Evolutionary conservation across 2,113 vertebrate species (phyloP).

Genomic region (human (Homo sapiens)): GRCh38 chr5:8054001-8054500

Average conservation of each 20-base stretch:
- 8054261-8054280: not conserved
- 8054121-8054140: not conserved
- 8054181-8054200: no score
- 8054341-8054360: not conserved
- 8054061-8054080: not conserved
- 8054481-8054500: not conserved
- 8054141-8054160: not conserved
- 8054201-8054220: not conserved
- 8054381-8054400: not conserved
- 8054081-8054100: not conserved
- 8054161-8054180: not conserved
- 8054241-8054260: not conserved
- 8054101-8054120: not conserved
- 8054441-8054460: not conserved
- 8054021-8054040: not conserved
- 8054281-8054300: not conserved
- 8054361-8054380: not conserved
- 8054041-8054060: not conserved
- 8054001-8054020: not conserved
- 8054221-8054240: not conserved
- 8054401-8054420: not conserved
- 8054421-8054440: not conserved
- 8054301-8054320: not conserved
- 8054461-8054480: not conserved
- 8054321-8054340: not conserved